Evolutionary conservation across 2,113 vertebrate genomes (phyloP), one percentile per base, ranked within the genome.

Genomic region (Trichechus manatus): DNA sequence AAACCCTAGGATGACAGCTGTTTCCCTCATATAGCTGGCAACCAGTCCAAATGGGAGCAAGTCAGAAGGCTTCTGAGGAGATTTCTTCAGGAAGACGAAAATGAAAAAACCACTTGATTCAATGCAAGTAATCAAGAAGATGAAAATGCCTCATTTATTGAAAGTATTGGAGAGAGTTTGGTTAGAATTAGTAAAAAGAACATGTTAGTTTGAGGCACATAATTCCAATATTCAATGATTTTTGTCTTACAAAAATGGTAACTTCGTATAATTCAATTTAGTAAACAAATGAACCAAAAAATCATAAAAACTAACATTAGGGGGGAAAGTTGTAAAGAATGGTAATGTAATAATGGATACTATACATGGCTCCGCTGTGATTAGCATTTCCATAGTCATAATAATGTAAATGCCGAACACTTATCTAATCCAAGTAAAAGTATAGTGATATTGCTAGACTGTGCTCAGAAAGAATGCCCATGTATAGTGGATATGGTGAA

Each of bases 301-400:
- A 36, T 44, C 22, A 86, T 85, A 82, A 94, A 94, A 94, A 59
- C 68, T 27, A 80, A 70, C 50, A 31, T 66, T 25, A 72, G 64
- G 11, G n/a, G 25, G 33, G 77, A 36, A 64, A 42, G 29, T 59
- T 82, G n/a, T 87, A 27, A 53, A 87, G 20, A 42, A 87, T 74
- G 29, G 15, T 77, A 74, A 53, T n/a, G 3, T 42, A 74, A 72
- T 68, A 50, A 17, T 78, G 17, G 36, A 8, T 50, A 68, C 17
- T 75, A 63, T 31, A 59, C 15, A 77, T 22, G 56, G 44, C 78
- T 94, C 86, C 66, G 44, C 64, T 89, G 23, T 66, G 29, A 84
- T 64, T 66, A 89, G 36, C 29, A 68, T 68, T 66, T 92, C 36
- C 56, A 77, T 56, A 29, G 29, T 44, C 70, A 84, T 59, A 56